These are phyloP conservation scores for Nemotelus pantherinus DNA, from an alignment of 2,888 invertebrate species.

Conservation along the genomic window DNA sequence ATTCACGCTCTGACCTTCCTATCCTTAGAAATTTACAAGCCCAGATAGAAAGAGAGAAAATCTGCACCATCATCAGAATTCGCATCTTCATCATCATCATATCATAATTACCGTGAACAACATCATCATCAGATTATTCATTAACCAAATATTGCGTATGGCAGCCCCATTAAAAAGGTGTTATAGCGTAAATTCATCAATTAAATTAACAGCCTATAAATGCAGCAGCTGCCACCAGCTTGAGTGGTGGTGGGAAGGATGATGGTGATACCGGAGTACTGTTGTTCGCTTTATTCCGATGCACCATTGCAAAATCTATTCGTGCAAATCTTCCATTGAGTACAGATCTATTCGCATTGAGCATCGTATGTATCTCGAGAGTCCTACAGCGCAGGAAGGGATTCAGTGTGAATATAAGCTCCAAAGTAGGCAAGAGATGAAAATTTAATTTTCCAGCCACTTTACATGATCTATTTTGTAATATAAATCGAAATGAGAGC, in stretches of 20 bases:
- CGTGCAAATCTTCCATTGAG: slow-evolving; percentile 34
- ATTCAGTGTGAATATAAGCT: too few relatives aligned
- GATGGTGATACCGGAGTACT: not conserved
- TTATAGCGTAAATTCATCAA: slow-evolving; percentile 55
- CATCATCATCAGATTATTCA: slow-evolving; percentile 50
- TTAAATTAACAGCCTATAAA: slow-evolving; percentile 54
- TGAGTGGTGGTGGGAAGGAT: too few relatives aligned
- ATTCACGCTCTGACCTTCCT: slow-evolving; percentile 26
- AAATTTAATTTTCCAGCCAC: slow-evolving; percentile 19
- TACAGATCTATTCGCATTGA: slow-evolving; percentile 14
- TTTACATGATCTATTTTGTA: slow-evolving; percentile 32
- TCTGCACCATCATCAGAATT: too few relatives aligned
- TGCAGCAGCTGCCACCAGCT: not conserved
- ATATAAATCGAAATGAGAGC: not conserved
- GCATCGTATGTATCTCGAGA: slow-evolving; percentile 24
- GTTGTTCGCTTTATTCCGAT: slow-evolving; percentile 3
- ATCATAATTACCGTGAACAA: slow-evolving; percentile 35
- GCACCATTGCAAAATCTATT: slow-evolving; percentile 33
- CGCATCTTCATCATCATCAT: slow-evolving; percentile 29
- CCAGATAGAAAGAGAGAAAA: too few relatives aligned
- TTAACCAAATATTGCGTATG: slow-evolving; percentile 51
- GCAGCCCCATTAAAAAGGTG: slow-evolving; percentile 56
- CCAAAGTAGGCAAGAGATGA: too few relatives aligned
- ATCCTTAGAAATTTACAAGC: not conserved
- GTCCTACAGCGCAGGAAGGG: not conserved